Base-by-base conservation (phyloP, 2,888 invertebrate species). In the Acrobasis suavella region DNA sequence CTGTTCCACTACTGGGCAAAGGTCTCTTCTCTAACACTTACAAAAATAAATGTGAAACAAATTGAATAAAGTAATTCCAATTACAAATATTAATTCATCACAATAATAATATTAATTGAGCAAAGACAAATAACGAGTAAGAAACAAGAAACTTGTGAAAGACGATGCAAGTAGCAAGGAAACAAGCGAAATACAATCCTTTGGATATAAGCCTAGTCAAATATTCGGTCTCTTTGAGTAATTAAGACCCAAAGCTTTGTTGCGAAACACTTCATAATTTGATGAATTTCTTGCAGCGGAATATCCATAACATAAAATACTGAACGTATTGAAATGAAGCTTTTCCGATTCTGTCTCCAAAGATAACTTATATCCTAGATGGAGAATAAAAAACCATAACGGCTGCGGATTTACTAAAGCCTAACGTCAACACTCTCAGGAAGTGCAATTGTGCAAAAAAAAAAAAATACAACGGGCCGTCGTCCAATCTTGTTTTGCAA, bases 201-300 rank as follows among this genome's bases (percentile, higher is more conserved):
- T 64, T 64, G 65, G 66, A 68, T 66, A 65, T 64, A 65, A 64
- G 51, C 39, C 51, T 62, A 12, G 37, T 38, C 59, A 63, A 64
- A 66, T 55, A 65, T 54, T 58, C 55, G 17, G 22, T 65, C 64
- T 17, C 66, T 69, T 69, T 69, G 67, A 69, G 65, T 67, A 67
- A 67, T 69, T 67, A 69, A 62, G 60, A 52, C 63, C 55, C 56
- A 15, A 62, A 58, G 58, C 64, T 63, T 65, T 62, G 51, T 59
- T 9, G 16, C 49, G 22, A 17, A 58, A 62, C 58, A 58, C n/a
- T 50, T 46, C 14, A 17, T 32, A 63, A 66, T 64, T 67, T 46
- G 62, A 63, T 59, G 60, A 60, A 62, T 54, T 52, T 46, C 54
- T 58, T 64, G 62, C 62, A 58, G 14, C 39, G 38, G 15, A 51